A percentile compares a stretch with the other conserved stretches of the same genome.
phyloP scores from a whole-genome alignment of 2,797 vertebrate species.

The Spea hammondii region DNA sequence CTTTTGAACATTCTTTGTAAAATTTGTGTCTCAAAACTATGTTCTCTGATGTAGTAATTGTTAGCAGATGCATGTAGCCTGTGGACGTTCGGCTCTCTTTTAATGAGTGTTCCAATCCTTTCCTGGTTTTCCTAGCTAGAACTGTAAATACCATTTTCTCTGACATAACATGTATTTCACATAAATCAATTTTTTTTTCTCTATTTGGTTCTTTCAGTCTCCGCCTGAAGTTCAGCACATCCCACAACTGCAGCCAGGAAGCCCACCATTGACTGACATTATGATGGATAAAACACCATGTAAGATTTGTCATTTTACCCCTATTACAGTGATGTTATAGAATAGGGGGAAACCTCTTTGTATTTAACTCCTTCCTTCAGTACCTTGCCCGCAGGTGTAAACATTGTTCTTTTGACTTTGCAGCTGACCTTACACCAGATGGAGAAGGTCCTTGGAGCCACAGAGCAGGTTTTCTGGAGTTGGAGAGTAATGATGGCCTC shows the following conservation, averaged over 20 bases:
- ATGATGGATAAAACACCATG: constrained; percentile 70
- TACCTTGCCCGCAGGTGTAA: too few species aligned
- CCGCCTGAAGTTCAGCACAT: constrained; percentile 85
- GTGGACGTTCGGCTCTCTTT: too few species aligned
- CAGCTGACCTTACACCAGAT: constrained; percentile 61
- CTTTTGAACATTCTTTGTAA: neutral
- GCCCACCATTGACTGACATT: constrained; percentile 68
- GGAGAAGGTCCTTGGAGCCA: constrained; percentile 52
- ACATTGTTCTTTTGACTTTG: constrained; percentile 33
- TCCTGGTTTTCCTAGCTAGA: too few species aligned
- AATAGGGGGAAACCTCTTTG: too few species aligned
- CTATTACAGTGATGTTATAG: too few species aligned
- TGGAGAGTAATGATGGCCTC: constrained; percentile 66
- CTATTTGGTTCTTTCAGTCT: constrained; percentile 69
- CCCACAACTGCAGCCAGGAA: constrained; percentile 75
- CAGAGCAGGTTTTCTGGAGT: constrained; percentile 54
- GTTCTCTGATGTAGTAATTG: neutral
- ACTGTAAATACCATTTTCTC: too few species aligned
- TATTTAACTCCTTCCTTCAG: too few species aligned
- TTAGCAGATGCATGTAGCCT: too few species aligned
- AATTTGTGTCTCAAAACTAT: neutral
- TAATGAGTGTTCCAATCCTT: too few species aligned
- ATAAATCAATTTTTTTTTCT: neutral
- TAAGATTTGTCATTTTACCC: constrained; percentile 64
- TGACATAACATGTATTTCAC: too few species aligned